Percentiles rank a stretch among this genome's conserved stretches.
These are phyloP conservation scores for Aphyosemion australe DNA, from an alignment of 2,113 vertebrate species.

Conservation along the genomic window DNA sequence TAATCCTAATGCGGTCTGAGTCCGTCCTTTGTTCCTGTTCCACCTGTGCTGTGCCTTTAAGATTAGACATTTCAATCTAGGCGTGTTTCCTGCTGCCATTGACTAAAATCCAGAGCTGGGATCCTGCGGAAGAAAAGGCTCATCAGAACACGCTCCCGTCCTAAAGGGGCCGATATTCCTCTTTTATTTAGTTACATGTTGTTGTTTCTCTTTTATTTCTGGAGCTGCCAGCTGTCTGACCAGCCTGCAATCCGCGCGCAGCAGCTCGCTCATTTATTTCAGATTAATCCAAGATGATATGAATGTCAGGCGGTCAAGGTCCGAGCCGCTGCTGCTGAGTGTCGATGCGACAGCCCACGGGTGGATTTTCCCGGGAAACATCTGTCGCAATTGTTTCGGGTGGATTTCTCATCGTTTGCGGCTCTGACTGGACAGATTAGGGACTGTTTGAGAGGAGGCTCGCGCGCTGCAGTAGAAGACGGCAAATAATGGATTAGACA, in stretches of 20 bases:
- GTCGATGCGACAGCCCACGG: slow-evolving; percentile 40
- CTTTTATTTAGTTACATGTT: not conserved
- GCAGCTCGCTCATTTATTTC: slow-evolving; percentile 7
- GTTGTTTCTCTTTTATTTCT: not conserved
- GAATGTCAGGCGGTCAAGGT: slow-evolving; percentile 78
- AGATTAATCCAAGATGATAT: slow-evolving; percentile 59
- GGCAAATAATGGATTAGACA: slow-evolving; percentile 48
- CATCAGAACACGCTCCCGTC: slow-evolving; percentile 10
- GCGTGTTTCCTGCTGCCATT: slow-evolving; percentile 84
- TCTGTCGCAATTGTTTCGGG: slow-evolving; percentile 44
- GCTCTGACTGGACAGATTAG: slow-evolving; percentile 2
- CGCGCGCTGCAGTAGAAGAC: slow-evolving; percentile 43
- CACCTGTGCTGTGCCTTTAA: slow-evolving; percentile 80
- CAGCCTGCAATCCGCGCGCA: not conserved
- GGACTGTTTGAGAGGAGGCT: slow-evolving; percentile 15
- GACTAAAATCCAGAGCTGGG: slow-evolving; percentile 66
- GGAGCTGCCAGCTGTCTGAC: not conserved
- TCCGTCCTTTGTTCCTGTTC: slow-evolving; percentile 68
- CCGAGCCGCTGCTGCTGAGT: slow-evolving; percentile 16
- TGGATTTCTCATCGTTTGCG: slow-evolving; percentile 19
- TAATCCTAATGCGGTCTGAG: not conserved
- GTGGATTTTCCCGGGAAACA: slow-evolving; percentile 46
- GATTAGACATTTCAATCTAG: slow-evolving; percentile 76
- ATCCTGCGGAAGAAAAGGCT: slow-evolving; percentile 50
- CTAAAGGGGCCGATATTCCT: slow-evolving; percentile 10